Percentiles rank a stretch among this genome's conserved stretches.
These are phyloP conservation scores for Gymnobelideus leadbeateri DNA, from an alignment of 2,113 vertebrate genomes.

Conservation along the genomic window DNA sequence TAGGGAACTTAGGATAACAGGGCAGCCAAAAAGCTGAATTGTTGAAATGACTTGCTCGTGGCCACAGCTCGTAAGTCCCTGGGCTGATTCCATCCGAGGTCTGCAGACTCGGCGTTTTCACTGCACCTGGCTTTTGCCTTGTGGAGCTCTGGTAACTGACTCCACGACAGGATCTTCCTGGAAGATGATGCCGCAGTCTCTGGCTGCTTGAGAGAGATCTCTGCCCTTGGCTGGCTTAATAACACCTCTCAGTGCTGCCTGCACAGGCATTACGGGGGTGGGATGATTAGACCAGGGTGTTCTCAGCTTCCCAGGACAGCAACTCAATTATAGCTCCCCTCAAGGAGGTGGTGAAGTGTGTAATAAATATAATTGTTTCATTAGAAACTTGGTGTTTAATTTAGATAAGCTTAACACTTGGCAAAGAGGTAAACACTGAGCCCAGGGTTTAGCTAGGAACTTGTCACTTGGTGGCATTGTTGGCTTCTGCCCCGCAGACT, in stretches of 20 bases:
- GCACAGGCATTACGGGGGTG: not conserved
- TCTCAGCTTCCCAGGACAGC: not conserved
- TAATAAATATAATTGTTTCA: slow-evolving; percentile 73
- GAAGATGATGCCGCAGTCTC: not conserved
- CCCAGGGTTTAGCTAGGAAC: not conserved
- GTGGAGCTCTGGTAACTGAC: not conserved
- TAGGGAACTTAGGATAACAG: not conserved
- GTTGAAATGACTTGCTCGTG: not conserved
- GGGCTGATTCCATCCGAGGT: not conserved
- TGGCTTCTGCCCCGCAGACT: not conserved
- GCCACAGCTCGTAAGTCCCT: not conserved
- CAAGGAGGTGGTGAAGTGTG: slow-evolving; percentile 65
- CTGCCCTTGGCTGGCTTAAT: no score
- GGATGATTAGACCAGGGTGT: not conserved
- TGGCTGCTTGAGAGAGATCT: not conserved
- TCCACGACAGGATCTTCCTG: not conserved
- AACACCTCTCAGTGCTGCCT: not conserved
- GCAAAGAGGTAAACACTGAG: slow-evolving; percentile 63
- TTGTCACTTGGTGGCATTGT: not conserved
- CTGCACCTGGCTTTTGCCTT: not conserved
- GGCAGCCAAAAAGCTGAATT: not conserved
- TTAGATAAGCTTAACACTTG: slow-evolving; percentile 73
- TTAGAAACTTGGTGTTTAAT: slow-evolving; percentile 76
- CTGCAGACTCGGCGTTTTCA: not conserved
- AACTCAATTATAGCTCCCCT: slow-evolving; percentile 67